Percentiles rank a stretch among this genome's conserved stretches.
Conservation (phyloP, 2,888 invertebrate species). For the Phorcus lineatus region DNA sequence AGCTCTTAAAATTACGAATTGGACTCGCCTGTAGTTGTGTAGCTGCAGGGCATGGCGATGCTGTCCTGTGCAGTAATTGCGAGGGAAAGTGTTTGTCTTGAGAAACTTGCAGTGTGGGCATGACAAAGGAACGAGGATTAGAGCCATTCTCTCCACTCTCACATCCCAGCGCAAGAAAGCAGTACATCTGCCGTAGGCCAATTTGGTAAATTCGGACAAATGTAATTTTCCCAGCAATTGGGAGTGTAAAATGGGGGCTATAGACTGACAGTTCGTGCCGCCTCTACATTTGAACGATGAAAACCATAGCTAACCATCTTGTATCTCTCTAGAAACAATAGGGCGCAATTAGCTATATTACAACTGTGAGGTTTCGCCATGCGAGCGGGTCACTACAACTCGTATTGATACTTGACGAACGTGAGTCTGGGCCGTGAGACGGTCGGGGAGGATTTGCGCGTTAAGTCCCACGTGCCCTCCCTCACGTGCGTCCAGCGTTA, state of each 20-base stretch:
- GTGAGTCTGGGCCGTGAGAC: neutral
- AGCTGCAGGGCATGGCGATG: neutral
- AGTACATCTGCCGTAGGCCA: constrained; percentile 24
- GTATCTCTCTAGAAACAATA: constrained; percentile 32
- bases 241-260: neutral
- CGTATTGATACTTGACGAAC: neutral
- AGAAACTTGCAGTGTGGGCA: neutral
- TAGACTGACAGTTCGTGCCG: neutral
- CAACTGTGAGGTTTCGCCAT: neutral
- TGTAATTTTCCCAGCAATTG: constrained; percentile 23
- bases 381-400: neutral
- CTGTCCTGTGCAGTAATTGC: constrained; percentile 28
- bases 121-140: constrained; percentile 8
- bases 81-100: constrained; percentile 36
- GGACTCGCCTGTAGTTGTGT: neutral
- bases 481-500: constrained; percentile 1
- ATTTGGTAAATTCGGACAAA: constrained; percentile 22
- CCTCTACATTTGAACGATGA: neutral
- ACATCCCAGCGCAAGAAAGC: constrained; percentile 7
- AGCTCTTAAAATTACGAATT: constrained; percentile 13
- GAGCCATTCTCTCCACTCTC: neutral
- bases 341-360: constrained; percentile 35
- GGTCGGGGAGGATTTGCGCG: neutral
- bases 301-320: constrained; percentile 30
- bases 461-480: neutral